Base-by-base conservation (phyloP, 2,113 vertebrate genomes). In the Alosa alosa region DNA sequence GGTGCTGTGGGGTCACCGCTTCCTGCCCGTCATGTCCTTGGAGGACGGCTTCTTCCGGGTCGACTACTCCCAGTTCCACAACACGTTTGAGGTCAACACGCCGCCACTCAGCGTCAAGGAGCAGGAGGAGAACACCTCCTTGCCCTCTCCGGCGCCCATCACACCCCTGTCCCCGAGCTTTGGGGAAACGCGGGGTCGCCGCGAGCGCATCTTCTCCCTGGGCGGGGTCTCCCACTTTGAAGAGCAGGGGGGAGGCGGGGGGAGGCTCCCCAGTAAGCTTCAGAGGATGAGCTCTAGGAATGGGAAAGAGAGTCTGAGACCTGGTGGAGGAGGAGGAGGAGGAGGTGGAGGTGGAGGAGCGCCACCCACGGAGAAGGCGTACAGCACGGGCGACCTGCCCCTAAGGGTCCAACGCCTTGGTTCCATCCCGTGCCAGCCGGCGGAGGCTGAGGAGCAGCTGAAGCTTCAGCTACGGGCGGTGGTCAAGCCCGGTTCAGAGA, bases 41-140 rank as follows among this genome's bases (percentile, higher is more conserved):
- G 97, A 97, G 86, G 96, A 97, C n/a, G 97, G 97, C 17, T 97
- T 97, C 88, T 97, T 97, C 92, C 95, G 95, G 17, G 96, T 97
- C 0, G 97, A 97, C 90, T 97, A 97, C 87, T 97, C 97, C 7
- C 96, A 97, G 91, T 97, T 97, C 75, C 97, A 97, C 13, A 96
- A 94, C 89, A 97, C 96, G 0, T 97, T 97, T 84, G 97, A 97
- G 91, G 97, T 97, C 17, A 94, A 95, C 8, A 97, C 96, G 1
- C 96, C 96, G 46, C 95, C 96, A 1, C 93, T 95, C 89, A 97
- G 97, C 3, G 95, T 95, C 39, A 97, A 96, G 88, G 97, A 97
- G 86, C 96, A 97, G 45, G 97, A 97, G 84, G 96, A 97, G 89
- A 96, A 95, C 83, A 92, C 94, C 1, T 91, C 93, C 0, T 85